A percentile compares a stretch with the other conserved stretches of the same genome.
These are phyloP conservation scores for Molorchus minor DNA, from an alignment of 2,888 invertebrate genomes.

Conservation along the genomic window DNA sequence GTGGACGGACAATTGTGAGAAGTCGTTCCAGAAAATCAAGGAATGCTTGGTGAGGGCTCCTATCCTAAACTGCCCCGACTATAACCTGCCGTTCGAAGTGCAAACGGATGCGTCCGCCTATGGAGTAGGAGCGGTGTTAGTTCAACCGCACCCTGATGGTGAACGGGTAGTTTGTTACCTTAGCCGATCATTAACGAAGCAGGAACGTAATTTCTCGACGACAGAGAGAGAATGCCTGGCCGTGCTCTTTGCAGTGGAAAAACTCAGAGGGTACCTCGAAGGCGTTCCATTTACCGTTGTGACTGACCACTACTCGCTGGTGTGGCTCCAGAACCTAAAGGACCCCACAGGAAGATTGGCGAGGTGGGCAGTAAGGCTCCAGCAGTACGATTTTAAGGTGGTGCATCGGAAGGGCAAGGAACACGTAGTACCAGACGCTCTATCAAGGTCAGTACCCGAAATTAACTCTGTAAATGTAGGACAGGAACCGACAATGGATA, in stretches of 20 bases:
- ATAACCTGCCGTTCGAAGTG: not conserved
- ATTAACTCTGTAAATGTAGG: not conserved
- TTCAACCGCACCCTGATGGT: not conserved
- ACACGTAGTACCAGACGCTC: conserved; percentile 30
- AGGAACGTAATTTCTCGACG: conserved; percentile 34
- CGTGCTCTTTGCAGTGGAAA: conserved; percentile 35
- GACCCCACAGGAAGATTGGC: conserved; percentile 27
- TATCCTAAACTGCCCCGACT: not conserved
- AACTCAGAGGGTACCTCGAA: conserved; percentile 34
- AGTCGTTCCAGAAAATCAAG: not conserved
- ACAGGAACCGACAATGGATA: conserved; percentile 1
- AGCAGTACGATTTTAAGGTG: conserved; percentile 39
- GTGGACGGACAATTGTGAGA: not conserved
- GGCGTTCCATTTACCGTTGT: conserved; percentile 32
- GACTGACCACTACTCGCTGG: conserved; percentile 36
- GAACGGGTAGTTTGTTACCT: conserved; percentile 24
- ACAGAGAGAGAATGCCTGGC: conserved; percentile 38
- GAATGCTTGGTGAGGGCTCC: not conserved
- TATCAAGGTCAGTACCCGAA: conserved; percentile 15
- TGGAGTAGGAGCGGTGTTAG: not conserved
- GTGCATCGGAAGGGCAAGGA: conserved; percentile 31
- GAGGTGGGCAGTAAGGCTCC: conserved; percentile 25
- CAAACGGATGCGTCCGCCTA: no score
- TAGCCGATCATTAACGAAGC: conserved; percentile 15
- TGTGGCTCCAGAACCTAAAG: conserved; percentile 28